Evolutionary conservation across 2,797 vertebrate species (phyloP).

Genomic region (Loriculus beryllinus): DNA sequence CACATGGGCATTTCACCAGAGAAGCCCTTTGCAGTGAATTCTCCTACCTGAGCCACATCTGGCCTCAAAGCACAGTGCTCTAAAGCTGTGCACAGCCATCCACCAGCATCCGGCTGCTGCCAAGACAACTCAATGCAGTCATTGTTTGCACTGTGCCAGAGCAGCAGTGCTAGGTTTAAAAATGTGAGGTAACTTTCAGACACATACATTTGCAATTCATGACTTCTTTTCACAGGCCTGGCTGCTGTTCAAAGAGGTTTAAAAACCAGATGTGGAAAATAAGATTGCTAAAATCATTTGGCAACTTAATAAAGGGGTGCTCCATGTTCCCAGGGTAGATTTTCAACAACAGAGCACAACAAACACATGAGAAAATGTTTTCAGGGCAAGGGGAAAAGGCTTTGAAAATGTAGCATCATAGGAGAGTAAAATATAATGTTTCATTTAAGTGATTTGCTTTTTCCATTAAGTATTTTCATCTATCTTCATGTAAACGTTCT

Average conservation of each 20-base stretch:
- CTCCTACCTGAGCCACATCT: background rate
- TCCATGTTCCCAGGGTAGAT: conserved; percentile 23
- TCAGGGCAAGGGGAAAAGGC: background rate
- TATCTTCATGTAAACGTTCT: background rate
- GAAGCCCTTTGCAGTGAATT: background rate
- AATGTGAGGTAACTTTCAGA: background rate
- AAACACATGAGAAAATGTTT: conserved; percentile 36
- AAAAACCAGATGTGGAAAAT: conserved; percentile 63
- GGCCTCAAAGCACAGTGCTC: background rate
- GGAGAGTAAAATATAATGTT: background rate
- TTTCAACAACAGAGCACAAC: conserved; percentile 28
- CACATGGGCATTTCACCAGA: background rate
- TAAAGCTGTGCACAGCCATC: background rate
- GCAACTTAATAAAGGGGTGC: conserved; percentile 54
- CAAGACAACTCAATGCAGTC: conserved; percentile 1
- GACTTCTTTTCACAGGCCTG: conserved; percentile 34
- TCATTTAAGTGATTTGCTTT: background rate
- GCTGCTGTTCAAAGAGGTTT: conserved; percentile 52
- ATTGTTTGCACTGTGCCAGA: background rate
- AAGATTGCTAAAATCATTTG: conserved; percentile 49
- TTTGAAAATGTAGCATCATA: background rate
- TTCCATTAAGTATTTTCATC: background rate
- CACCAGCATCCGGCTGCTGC: background rate
- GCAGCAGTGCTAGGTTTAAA: conserved; percentile 28
- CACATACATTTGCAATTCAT: conserved; percentile 39